Percentiles rank a stretch among this genome's conserved stretches.
phyloP scores from a whole-genome alignment of 2,113 vertebrate genomes.

The Neoarius graeffei region DNA sequence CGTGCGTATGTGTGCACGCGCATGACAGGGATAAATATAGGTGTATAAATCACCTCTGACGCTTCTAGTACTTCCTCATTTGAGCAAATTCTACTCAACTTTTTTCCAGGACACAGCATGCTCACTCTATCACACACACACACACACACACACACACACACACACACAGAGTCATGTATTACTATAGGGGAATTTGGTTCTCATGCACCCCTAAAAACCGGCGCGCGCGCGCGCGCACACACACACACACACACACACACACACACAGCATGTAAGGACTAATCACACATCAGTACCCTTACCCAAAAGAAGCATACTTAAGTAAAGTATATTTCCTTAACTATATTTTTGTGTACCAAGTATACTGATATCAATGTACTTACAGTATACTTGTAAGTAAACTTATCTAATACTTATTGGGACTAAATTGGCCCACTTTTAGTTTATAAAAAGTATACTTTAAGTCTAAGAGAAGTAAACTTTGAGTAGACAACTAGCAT shows the following conservation, averaged over 20 bases:
- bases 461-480: too few relatives aligned
- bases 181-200: not conserved
- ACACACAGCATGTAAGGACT: not conserved
- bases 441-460: too few relatives aligned
- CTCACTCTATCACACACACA: not conserved
- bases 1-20: conserved; percentile 1
- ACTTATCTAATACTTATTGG: too few relatives aligned
- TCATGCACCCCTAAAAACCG: not conserved
- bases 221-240: too few relatives aligned
- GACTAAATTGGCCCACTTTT: too few relatives aligned
- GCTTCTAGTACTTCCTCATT: conserved; percentile 29
- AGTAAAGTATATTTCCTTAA: too few relatives aligned
- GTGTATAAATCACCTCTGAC: conserved; percentile 6
- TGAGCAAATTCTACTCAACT: not conserved
- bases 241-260: conserved; percentile 16
- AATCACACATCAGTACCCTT: not conserved
- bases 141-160: not conserved
- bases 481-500: too few relatives aligned
- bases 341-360: too few relatives aligned
- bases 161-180: not conserved
- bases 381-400: too few relatives aligned
- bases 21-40: not conserved
- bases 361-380: too few relatives aligned
- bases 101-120: conserved; percentile 8
- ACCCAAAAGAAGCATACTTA: too few relatives aligned